Percentiles rank a stretch among this genome's conserved stretches.
Conservation (phyloP, 2,888 invertebrate genomes). For the Neoaliturus tenellus region DNA sequence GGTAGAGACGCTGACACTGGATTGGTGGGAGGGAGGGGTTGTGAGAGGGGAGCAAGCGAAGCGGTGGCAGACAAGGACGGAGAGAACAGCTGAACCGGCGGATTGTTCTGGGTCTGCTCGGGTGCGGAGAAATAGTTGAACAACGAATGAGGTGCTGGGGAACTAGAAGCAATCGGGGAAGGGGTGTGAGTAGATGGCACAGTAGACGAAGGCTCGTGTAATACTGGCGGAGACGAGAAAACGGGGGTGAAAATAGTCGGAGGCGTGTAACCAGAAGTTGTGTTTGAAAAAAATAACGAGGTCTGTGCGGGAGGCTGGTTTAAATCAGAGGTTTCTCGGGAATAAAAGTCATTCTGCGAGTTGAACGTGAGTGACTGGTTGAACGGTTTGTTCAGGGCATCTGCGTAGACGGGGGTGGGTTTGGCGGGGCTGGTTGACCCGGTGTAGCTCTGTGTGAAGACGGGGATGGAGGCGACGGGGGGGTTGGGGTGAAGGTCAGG, state of each 20-base stretch:
- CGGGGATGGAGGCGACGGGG: slow-evolving; percentile 31
- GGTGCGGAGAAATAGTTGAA: slow-evolving; percentile 38
- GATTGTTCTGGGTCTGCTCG: background rate
- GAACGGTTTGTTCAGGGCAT: slow-evolving; percentile 35
- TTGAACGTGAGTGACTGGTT: background rate
- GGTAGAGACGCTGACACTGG: slow-evolving; percentile 60
- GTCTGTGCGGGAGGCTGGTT: background rate
- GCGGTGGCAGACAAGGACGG: slow-evolving; percentile 69
- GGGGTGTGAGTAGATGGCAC: background rate
- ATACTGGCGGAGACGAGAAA: background rate
- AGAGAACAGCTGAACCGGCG: slow-evolving; percentile 66
- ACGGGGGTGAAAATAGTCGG: slow-evolving; percentile 33
- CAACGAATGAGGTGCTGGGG: slow-evolving; percentile 16
- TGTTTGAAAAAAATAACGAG: background rate
- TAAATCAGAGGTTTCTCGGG: background rate
- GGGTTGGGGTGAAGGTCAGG: background rate
- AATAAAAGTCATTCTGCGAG: background rate
- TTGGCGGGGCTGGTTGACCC: slow-evolving; percentile 38
- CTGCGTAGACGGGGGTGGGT: slow-evolving; percentile 52
- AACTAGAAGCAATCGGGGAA: background rate
- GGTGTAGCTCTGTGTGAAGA: slow-evolving; percentile 50
- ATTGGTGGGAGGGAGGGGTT: background rate
- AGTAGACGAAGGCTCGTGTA: slow-evolving; percentile 1
- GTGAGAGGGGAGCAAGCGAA: background rate
- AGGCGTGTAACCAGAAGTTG: background rate